Conservation (phyloP, 1,140 invertebrate genomes). For the Megathymus violae region DNA sequence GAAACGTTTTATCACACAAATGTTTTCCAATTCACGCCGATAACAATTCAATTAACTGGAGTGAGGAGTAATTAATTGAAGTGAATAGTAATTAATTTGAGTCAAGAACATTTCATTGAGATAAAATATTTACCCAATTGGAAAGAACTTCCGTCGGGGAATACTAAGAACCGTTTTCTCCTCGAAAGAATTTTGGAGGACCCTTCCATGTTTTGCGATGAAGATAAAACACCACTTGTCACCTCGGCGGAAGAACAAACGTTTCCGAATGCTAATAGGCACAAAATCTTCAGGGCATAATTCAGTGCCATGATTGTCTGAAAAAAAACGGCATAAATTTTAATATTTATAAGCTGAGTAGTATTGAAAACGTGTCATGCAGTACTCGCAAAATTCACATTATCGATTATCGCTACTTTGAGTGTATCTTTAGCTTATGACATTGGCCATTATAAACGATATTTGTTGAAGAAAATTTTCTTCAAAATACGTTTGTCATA, state of each 20-base stretch:
- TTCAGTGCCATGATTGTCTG: constrained; percentile 19
- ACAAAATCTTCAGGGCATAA: constrained; percentile 17
- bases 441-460: too few species aligned
- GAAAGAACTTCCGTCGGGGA: constrained; percentile 91
- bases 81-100: constrained; percentile 34
- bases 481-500: too few species aligned
- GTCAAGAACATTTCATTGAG: constrained; percentile 28
- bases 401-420: too few species aligned
- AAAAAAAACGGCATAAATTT: too few species aligned
- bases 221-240: constrained; percentile 20
- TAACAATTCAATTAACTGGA: constrained; percentile 29
- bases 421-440: too few species aligned
- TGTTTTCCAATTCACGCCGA: constrained; percentile 11
- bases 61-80: constrained; percentile 29
- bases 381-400: too few species aligned
- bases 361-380: too few species aligned
- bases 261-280: constrained; percentile 17
- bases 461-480: too few species aligned
- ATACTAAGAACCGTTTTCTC: constrained; percentile 88
- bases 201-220: constrained; percentile 23
- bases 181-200: constrained; percentile 82
- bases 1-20: constrained; percentile 3
- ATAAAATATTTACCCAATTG: constrained; percentile 86
- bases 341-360: neutral
- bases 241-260: constrained; percentile 26